phyloP scores from a whole-genome alignment of 2,113 vertebrate species.

The Serilophus lunatus region DNA sequence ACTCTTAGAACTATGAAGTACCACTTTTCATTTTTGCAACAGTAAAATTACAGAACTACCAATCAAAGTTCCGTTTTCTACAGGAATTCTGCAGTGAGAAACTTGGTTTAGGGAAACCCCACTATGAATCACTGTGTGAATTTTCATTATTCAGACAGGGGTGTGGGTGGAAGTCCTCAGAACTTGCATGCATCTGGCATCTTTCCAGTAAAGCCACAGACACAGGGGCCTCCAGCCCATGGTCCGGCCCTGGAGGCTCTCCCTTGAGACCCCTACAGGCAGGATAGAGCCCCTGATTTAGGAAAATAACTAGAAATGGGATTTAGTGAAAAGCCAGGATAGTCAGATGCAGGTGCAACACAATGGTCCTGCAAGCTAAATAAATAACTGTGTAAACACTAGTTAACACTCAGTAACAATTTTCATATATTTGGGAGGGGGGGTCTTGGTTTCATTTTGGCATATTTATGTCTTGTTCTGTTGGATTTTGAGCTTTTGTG shows the following conservation, averaged over 20 bases:
- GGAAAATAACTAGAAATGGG: neutral
- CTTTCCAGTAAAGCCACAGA: neutral
- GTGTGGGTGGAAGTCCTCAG: neutral
- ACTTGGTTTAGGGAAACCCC: neutral
- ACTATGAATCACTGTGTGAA: neutral
- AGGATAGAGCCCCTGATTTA: neutral
- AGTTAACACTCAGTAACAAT: neutral
- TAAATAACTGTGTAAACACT: neutral
- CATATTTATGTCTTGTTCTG: neutral
- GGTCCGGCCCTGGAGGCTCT: neutral
- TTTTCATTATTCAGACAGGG: neutral
- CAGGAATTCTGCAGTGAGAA: neutral
- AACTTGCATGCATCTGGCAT: fast-evolving
- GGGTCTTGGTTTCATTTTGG: neutral
- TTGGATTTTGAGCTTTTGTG: neutral
- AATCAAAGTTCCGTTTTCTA: neutral
- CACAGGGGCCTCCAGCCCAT: neutral
- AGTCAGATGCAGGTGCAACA: neutral
- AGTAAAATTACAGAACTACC: neutral
- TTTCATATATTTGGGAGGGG: neutral
- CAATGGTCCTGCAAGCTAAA: fast-evolving
- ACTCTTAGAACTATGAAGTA: neutral
- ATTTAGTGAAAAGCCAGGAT: neutral
- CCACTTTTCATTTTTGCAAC: neutral
- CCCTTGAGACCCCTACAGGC: neutral